Percentiles rank a stretch among this genome's conserved stretches.
Evolutionary conservation across 2,797 vertebrate species (phyloP).

Genomic region (Margarornis squamiger): DNA sequence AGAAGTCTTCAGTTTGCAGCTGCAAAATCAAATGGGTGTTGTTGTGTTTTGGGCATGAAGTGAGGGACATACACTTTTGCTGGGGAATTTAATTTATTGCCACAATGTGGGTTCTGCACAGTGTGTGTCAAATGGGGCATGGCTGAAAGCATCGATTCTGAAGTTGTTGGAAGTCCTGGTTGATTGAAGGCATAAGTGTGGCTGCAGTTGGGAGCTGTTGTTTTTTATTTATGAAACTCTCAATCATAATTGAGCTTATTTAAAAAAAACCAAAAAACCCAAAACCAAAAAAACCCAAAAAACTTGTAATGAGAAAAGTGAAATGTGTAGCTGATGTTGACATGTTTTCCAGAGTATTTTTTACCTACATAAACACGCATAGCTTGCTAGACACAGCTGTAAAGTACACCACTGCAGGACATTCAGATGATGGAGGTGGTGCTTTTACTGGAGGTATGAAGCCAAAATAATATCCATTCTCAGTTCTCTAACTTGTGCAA

Average conservation of each 20-base stretch:
- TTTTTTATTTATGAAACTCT: neutral
- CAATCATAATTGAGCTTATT: neutral
- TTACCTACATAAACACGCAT: fast-evolving
- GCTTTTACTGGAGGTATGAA: neutral
- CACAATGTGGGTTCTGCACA: neutral
- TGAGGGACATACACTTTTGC: neutral
- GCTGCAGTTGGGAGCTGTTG: neutral
- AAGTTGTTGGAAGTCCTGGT: neutral
- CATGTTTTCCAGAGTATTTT: neutral
- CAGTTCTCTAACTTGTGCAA: neutral
- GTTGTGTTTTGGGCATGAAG: neutral
- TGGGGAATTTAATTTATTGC: neutral
- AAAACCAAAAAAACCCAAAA: neutral
- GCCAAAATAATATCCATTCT: neutral
- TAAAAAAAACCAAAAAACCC: neutral
- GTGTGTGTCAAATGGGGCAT: neutral
- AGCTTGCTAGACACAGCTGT: neutral
- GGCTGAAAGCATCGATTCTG: neutral
- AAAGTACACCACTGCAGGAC: neutral
- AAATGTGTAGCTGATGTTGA: neutral
- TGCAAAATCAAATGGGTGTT: neutral
- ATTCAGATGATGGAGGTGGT: neutral
- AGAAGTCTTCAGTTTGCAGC: neutral
- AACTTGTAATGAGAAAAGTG: neutral
- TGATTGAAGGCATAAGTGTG: neutral